Evolutionary conservation across 2,888 invertebrate species (phyloP), one percentile per base, ranked within the genome.

Genomic region (Diarsia rubi): DNA sequence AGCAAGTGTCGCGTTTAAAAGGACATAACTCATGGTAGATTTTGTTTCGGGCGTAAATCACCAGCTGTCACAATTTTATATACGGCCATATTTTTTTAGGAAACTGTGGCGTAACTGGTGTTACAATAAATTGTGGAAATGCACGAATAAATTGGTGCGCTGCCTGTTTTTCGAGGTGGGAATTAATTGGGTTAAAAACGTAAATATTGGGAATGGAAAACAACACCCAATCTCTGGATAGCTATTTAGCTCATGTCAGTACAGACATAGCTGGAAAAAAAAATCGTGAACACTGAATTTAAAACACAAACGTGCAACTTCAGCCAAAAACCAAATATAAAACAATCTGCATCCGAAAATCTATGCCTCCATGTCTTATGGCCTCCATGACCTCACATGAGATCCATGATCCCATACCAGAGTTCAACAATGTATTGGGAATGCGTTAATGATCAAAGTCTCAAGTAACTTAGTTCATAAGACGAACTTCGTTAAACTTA

Each of bases 1-100:
- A 92, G 92, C 92, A 92, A 92, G 92, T 94, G 94, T 93, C 93
- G 90, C 91, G 86, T 89, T 90, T 91, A 91, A 91, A 92, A 91
- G 88, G 90, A 91, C 88, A 94, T 94, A 93, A 93, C 92, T 94
- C 93, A 95, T 91, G 90, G 85, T 89, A 92, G 91, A 93, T 93
- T 94, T 92, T 89, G 92, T 92, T 91, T 89, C 86, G 88, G 89
- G 86, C 90, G 90, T 94, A 94, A 93, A 94, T 94, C 92, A 92
- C 90, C 88, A 78, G 83, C 86, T 88, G 92, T 90, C 91, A 91
- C 90, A 91, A 90, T 87, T 90, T 90, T 88, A 85, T 89, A 88
- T 79, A 86, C 83, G 82, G 86, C 87, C 85, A 87, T 90, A 88
- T 88, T 89, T 90, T 88, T 91, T 88, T 87, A 76, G 81, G 78